Percentiles rank a stretch among this genome's conserved stretches.
Conservation (phyloP, 2,888 invertebrate genomes). For the Polyommatus iphigenia region DNA sequence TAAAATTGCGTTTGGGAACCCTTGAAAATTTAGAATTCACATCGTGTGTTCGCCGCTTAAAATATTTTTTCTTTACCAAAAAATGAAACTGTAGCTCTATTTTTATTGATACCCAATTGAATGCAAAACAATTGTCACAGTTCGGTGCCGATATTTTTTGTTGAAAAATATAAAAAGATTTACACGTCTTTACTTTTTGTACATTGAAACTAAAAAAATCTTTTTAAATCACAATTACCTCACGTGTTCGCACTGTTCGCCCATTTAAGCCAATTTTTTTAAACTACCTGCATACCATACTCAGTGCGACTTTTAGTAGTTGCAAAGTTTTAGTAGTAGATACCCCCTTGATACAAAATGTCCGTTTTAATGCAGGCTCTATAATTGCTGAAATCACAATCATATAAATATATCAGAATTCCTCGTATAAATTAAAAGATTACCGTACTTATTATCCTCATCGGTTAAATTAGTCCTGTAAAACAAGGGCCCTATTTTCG, state of each 20-base stretch:
- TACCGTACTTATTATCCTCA: not conserved
- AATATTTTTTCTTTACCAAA: not conserved
- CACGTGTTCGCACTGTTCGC: no score
- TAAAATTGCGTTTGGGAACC: conserved; percentile 23
- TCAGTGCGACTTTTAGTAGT: not conserved
- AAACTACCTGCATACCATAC: no score
- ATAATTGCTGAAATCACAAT: not conserved
- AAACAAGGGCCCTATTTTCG: not conserved
- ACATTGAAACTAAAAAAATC: not conserved
- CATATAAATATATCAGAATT: no score
- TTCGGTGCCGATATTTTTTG: not conserved
- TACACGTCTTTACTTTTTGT: not conserved
- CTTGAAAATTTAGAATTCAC: conserved; percentile 17
- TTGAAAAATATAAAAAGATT: not conserved
- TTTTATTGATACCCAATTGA: not conserved
- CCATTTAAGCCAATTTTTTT: no score
- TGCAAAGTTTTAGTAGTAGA: no score
- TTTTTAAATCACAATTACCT: not conserved
- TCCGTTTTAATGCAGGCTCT: not conserved
- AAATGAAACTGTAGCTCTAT: not conserved
- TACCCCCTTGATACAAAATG: not conserved
- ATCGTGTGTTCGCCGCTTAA: not conserved
- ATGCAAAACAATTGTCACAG: not conserved
- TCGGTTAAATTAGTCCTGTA: not conserved
- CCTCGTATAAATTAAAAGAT: not conserved